Base-by-base conservation (phyloP, 1,140 invertebrate genomes). In the Bombus breviceps region DNA sequence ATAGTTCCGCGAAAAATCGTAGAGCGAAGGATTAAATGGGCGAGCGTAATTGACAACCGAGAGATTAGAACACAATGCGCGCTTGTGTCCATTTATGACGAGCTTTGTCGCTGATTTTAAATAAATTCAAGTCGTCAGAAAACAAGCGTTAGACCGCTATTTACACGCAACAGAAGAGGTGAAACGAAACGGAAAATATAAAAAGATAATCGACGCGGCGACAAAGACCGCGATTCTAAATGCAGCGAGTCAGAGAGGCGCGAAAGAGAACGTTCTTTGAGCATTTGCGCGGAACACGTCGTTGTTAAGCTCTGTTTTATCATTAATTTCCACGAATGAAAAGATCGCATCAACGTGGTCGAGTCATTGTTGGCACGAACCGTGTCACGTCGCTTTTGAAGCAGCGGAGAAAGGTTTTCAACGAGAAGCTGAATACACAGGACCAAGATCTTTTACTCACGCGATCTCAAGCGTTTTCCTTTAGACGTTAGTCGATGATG, bases 401-500 rank as follows among this genome's bases (percentile, higher is more conserved):
- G 10, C 28, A 13, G 5, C 25, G 22, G 68, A 69, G 10, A 25
- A 39, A 66, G 10, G 13, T 9, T 72, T 41, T n/a, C 25, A 4
- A 25, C 1, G 41, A 41, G 10, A 10, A 39, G 13, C 6, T n/a
- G 5, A 72, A 72, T 13, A 1, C 28, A 39, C 69, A 9, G 39
- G 2, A 8, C 1, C 13, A 34, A n/a, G 10, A 8, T 71, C 22
- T 13, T 41, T 28, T 37, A 94, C 94, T 94, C 68, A 95, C 94
- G 93, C 83, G 91, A 86, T 91, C 93, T 90, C 25, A 91, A 81
- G 43, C 92, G 93, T 85, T 95, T 95, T 72, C 93, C 94, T 72
- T 95, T 95, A 59, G 91, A 91, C 41, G 88, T 81, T 28, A 93
- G 80, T 68, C 92, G 92, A 53, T 94, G 94, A 83, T 95, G 94